These are phyloP conservation scores for Entomyzon cyanotis DNA, from an alignment of 2,113 vertebrate genomes.

Conservation along the genomic window DNA sequence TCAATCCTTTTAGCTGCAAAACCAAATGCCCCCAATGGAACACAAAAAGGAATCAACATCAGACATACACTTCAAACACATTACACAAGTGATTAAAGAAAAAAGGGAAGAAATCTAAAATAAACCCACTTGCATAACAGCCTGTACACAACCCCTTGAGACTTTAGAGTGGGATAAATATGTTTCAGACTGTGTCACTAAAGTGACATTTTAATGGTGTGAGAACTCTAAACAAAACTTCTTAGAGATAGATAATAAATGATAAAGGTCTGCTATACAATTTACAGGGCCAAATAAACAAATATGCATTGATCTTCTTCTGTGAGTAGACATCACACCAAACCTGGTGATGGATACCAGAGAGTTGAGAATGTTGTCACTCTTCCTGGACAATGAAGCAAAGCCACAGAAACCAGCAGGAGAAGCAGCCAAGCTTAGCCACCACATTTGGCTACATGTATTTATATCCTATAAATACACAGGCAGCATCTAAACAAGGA, in stretches of 20 bases:
- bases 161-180: not conserved
- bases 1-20: not conserved
- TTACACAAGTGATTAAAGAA: not conserved
- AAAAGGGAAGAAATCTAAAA: not conserved
- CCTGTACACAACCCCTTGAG: not conserved
- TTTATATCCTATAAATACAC: conserved; percentile 7
- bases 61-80: not conserved
- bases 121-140: not conserved
- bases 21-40: not conserved
- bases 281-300: not conserved
- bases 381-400: not conserved
- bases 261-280: not conserved
- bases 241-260: not conserved
- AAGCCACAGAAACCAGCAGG: conserved; percentile 1
- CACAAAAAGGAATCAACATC: not conserved
- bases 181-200: not conserved
- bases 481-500: not conserved
- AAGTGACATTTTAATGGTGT: not conserved
- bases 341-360: not conserved
- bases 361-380: not conserved
- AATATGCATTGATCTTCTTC: not conserved
- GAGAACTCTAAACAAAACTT: not conserved
- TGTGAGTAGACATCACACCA: not conserved
- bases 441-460: not conserved
- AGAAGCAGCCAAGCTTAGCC: not conserved